phyloP scores from a whole-genome alignment of 2,113 vertebrate species.

The Tautogolabrus adspersus region DNA sequence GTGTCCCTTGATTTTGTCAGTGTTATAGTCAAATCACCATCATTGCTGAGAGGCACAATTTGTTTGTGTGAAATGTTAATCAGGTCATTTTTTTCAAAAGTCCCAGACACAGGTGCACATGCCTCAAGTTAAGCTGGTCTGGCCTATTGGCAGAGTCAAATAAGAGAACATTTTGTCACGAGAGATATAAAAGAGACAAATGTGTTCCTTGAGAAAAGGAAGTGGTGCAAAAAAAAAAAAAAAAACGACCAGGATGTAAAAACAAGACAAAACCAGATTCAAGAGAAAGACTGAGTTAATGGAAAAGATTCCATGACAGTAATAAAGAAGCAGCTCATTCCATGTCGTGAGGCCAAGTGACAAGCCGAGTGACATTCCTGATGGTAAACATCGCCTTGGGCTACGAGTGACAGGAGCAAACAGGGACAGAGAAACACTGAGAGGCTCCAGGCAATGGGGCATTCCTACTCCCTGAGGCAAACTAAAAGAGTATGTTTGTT shows the following conservation, averaged over 20 bases:
- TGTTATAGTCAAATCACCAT: conserved; percentile 33
- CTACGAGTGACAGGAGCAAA: conserved; percentile 53
- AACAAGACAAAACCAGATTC: conserved; percentile 6
- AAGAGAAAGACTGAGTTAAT: not conserved
- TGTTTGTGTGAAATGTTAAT: conserved; percentile 46
- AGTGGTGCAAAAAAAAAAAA: not conserved
- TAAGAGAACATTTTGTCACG: not conserved
- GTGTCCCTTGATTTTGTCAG: not conserved
- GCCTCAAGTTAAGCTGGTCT: not conserved
- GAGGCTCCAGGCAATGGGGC: conserved; percentile 14
- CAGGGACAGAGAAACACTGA: conserved; percentile 24
- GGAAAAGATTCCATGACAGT: conserved; percentile 4
- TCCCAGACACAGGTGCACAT: conserved; percentile 23
- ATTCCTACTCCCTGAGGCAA: conserved; percentile 50
- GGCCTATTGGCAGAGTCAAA: not conserved
- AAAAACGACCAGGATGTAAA: rapidly evolving
- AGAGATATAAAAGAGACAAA: not conserved
- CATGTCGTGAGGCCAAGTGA: conserved; percentile 49
- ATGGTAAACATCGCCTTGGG: conserved; percentile 68
- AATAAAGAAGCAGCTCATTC: conserved; percentile 51
- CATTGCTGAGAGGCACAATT: conserved; percentile 36
- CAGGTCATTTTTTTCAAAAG: conserved; percentile 12
- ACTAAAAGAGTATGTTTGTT: conserved; percentile 11
- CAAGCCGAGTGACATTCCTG: conserved; percentile 77
- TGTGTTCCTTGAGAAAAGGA: not conserved